A percentile compares a stretch with the other conserved stretches of the same genome.
These are phyloP conservation scores for Proisotoma minuta DNA, from an alignment of 2,888 invertebrate species.

Conservation along the genomic window DNA sequence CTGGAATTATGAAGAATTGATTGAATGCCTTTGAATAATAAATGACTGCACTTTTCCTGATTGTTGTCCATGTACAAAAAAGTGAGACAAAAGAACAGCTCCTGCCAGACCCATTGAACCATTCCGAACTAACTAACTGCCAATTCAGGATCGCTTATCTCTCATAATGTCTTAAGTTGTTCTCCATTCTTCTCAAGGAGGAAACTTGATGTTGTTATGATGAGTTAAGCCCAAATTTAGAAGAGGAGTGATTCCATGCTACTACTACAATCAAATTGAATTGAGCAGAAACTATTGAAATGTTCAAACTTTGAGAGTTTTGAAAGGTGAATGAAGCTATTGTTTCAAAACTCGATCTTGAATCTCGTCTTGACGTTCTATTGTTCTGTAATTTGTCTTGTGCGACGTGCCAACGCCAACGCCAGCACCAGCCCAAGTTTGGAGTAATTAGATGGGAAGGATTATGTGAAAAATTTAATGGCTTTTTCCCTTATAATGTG, in stretches of 20 bases:
- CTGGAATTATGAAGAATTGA: too few species aligned
- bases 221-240: background rate
- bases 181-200: too few species aligned
- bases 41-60: too few species aligned
- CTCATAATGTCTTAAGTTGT: background rate
- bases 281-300: background rate
- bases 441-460: too few species aligned
- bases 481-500: too few species aligned
- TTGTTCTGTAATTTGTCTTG: constrained; percentile 44
- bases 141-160: background rate
- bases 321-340: constrained; percentile 31
- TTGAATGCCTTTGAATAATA: too few species aligned
- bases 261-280: too few species aligned
- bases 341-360: constrained; percentile 22
- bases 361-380: constrained; percentile 23
- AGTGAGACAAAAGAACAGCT: too few species aligned
- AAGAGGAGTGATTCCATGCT: too few species aligned
- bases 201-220: too few species aligned
- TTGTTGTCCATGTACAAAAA: too few species aligned
- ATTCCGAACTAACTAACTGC: background rate
- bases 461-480: too few species aligned
- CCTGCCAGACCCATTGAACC: background rate
- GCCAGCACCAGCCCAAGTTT: background rate
- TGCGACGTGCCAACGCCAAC: constrained; percentile 34
- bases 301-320: background rate